These are phyloP conservation scores for Eretmodus cyanostictus DNA, from an alignment of 2,113 vertebrate species.

Conservation along the genomic window DNA sequence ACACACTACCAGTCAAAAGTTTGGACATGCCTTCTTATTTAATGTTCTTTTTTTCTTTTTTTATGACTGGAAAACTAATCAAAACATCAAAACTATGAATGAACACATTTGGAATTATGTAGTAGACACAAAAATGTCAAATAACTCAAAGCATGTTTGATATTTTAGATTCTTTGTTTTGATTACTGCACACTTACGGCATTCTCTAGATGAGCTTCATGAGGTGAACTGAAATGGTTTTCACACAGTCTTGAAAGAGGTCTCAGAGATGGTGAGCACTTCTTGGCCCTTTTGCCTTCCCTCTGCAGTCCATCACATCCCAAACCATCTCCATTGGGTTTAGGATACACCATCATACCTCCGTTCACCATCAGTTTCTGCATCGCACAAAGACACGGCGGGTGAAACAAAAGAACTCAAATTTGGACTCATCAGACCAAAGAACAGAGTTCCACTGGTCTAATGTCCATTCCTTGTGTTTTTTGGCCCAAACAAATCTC, in stretches of 20 bases:
- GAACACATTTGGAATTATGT: background rate
- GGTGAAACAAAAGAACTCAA: background rate
- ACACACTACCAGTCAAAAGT: background rate
- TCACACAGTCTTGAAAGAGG: background rate
- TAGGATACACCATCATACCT: background rate
- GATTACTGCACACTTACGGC: background rate
- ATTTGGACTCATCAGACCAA: background rate
- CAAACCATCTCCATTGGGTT: background rate
- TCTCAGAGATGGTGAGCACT: background rate
- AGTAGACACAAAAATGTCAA: background rate
- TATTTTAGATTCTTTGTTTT: background rate
- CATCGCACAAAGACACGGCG: background rate
- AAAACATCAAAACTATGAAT: background rate
- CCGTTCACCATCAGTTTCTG: background rate
- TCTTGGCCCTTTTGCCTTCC: background rate
- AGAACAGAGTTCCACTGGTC: background rate
- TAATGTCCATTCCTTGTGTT: background rate
- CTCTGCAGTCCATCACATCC: background rate
- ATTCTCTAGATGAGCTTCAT: background rate
- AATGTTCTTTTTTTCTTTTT: background rate
- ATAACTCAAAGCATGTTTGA: background rate
- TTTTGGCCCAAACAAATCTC: background rate
- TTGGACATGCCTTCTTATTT: background rate
- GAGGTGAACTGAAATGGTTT: background rate
- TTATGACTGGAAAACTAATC: background rate